phyloP scores from a whole-genome alignment of 2,888 invertebrate species.

The Rhagium mordax region DNA sequence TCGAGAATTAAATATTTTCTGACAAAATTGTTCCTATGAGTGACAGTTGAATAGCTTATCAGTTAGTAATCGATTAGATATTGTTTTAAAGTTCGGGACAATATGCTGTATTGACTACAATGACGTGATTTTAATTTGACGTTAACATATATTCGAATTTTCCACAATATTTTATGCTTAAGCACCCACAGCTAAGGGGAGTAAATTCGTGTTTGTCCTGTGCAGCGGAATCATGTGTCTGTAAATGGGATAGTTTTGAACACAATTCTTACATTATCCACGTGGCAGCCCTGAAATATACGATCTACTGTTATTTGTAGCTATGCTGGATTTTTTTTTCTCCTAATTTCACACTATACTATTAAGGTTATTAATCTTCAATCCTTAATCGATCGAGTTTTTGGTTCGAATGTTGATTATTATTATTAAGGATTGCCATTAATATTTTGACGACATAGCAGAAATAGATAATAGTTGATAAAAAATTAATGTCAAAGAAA shows the following conservation, averaged over 20 bases:
- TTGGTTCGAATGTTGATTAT: no score
- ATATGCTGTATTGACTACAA: background rate
- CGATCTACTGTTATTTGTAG: background rate
- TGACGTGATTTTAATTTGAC: background rate
- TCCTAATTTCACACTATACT: no score
- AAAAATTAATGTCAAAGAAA: background rate
- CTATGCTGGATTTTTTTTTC: background rate
- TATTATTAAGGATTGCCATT: no score
- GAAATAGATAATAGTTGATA: no score
- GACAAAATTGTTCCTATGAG: constrained; percentile 30
- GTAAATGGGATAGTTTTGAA: background rate
- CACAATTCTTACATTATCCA: background rate
- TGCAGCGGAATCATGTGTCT: background rate
- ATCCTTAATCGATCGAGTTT: no score
- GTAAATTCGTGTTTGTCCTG: background rate
- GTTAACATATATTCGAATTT: background rate
- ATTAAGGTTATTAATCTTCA: no score
- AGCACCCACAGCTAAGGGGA: background rate
- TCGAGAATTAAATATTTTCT: constrained; percentile 31
- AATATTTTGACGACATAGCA: no score
- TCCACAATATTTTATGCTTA: background rate
- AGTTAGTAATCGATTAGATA: constrained; percentile 23
- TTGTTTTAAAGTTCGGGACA: constrained; percentile 10
- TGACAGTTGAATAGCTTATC: constrained; percentile 26
- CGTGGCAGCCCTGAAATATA: background rate